Base-by-base conservation (phyloP, 2,888 invertebrate genomes). In the Palloptera scutellata region DNA sequence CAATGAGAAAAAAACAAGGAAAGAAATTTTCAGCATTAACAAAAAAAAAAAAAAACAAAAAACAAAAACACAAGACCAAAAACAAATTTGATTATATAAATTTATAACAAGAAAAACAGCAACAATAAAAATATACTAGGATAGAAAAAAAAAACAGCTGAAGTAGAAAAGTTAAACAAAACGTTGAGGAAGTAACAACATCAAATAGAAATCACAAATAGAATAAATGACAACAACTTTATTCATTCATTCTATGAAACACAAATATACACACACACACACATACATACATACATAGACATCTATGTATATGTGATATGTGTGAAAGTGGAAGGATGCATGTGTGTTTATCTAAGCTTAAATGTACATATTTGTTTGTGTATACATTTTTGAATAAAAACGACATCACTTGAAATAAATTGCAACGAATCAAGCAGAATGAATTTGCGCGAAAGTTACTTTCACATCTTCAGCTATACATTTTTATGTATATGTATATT, bases 401-500 rank as follows among this genome's bases (percentile, higher is more conserved):
- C 73, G 78, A 77, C 75, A 75, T 69, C 79, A 78, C 77, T 80
- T 79, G 74, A 78, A 75, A 78, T 75, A 79, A 79, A 80, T 79
- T 80, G 78, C 79, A 72, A 74, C 79, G 77, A 79, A 79, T 79
- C 79, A 79, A 80, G 76, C 75, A 74, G 75, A 80, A 80, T 78
- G 75, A 76, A 78, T 78, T 57, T 61, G 55, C 11, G 17, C 12
- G 54, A 54, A 54, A 12, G n/a, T 9, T 17, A 11, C n/a, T 15
- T n/a, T 15, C 10, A 17, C 54, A 54, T 17, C 45, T 57, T 55
- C 45, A n/a, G 19, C 62, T 59, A 13, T 20, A 20, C 6, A 15
- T 1, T 1, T 45, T 6, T 3, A 12, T 17, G 12, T 17, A 4
- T 43, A 9, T 15, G 17, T 54, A 11, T 57, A 10, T 6, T 4